phyloP scores from a whole-genome alignment of 2,113 vertebrate species.

The Hydrochoerus hydrochaeris region DNA sequence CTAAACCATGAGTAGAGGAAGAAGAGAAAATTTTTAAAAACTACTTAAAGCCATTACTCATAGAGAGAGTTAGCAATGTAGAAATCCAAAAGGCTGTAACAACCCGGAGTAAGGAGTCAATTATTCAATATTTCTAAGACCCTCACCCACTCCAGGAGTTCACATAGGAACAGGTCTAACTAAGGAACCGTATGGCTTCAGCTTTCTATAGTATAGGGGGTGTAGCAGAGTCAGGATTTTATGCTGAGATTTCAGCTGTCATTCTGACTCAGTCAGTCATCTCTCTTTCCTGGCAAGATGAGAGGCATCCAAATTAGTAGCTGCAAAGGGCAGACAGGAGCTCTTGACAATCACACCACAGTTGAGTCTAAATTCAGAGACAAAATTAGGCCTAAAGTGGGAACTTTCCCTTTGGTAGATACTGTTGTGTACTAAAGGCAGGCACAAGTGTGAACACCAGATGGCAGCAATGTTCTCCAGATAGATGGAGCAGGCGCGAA shows the following conservation, averaged over 20 bases:
- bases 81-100: not conserved
- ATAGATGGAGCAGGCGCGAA: fast-evolving
- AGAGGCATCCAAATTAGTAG: not conserved
- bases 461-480: slow-evolving; percentile 57
- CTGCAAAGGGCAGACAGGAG: not conserved
- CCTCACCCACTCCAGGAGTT: not conserved
- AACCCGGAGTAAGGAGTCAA: not conserved
- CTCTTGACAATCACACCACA: not conserved
- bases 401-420: not conserved
- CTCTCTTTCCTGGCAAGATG: not conserved
- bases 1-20: not conserved
- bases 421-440: not conserved
- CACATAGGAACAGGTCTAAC: not conserved
- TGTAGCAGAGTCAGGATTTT: not conserved
- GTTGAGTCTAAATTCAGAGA: not conserved
- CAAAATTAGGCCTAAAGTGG: not conserved
- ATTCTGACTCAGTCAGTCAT: not conserved
- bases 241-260: not conserved
- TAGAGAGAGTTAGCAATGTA: not conserved
- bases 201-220: not conserved
- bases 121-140: not conserved
- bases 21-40: not conserved
- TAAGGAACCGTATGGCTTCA: not conserved
- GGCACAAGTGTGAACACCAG: not conserved
- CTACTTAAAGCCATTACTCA: not conserved